Base-by-base conservation (phyloP, 37 sponge, comb jelly and placozoan genomes). In the Bolinopsis microptera region DNA sequence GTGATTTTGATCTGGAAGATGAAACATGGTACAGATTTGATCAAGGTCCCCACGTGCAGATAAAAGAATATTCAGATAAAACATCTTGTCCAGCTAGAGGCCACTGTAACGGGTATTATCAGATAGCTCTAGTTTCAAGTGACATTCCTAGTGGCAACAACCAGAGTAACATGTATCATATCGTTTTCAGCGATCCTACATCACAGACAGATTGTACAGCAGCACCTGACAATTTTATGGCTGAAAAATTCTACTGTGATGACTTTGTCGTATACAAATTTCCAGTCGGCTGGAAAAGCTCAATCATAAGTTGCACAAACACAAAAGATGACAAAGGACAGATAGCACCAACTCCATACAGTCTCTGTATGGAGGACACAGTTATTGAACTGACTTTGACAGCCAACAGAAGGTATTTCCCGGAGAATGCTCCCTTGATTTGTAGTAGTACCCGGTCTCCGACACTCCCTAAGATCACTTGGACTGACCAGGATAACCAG, bases 341-440 rank as follows among this genome's bases (percentile, higher is more conserved):
- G 37, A 32, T 13, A 35, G 36, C 33, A 34, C 37, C 37, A 16
- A 33, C 80, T 35, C 80, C 80, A 21, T 35, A 32, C 33, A 77
- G 80, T 77, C 32, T 77, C 35, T 77, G 80, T 32, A 77, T 77
- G 80, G 36, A 31, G 1, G 80, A 77, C 37, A 77, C 80, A 13
- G 80, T 77, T 27, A 32, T 35, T 0, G 21, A 32, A 9, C 35
- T 77, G 80, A 77, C 80, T 36, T 32, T 77, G 5, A 77, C 36
- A 3, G 36, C 80, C 1, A 77, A 77, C 37, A 32, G 33, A 32
- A 77, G 33, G 37, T 77, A 35, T 32, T 32, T 77, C 18, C 35
- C 21, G 1, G 80, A 32, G 3, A 32, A 77, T 28, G 80, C 21
- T 1, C 80, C 36, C 36, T 36, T 77, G 36, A 77, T 9, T 1